Evolutionary conservation across 2,888 invertebrate species (phyloP).

Genomic region (Oligia fasciuncula): DNA sequence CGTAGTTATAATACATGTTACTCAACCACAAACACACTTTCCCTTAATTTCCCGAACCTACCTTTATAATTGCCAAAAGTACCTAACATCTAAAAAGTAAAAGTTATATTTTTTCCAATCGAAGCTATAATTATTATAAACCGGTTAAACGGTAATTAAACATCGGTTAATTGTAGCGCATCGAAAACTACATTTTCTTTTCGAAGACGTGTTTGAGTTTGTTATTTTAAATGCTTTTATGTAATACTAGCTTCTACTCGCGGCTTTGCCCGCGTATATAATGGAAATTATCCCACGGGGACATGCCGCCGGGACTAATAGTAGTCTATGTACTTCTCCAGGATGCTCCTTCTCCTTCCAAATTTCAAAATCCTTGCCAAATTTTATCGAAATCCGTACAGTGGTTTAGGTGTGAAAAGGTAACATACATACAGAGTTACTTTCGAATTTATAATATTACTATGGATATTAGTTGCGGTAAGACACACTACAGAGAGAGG

Average conservation of each 20-base stretch:
- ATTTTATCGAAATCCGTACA: no score
- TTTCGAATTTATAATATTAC: no score
- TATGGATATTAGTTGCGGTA: no score
- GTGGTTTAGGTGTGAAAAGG: no score
- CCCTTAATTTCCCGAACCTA: conserved; percentile 44
- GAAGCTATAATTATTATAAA: conserved; percentile 46
- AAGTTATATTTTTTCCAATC: conserved; percentile 54
- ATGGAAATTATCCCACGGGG: no score
- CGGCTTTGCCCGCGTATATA: not conserved
- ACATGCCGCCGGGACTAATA: no score
- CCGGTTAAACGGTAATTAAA: conserved; percentile 50
- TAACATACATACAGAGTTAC: no score
- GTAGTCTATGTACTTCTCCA: no score
- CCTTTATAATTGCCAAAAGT: conserved; percentile 51
- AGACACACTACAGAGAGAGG: no score
- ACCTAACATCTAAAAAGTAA: conserved; percentile 51
- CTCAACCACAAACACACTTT: conserved; percentile 47
- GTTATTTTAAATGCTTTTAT: conserved; percentile 17
- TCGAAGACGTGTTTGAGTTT: conserved; percentile 47
- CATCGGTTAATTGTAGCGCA: conserved; percentile 39
- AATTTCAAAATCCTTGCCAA: no score
- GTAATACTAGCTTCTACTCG: not conserved
- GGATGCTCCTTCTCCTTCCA: no score
- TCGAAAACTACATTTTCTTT: conserved; percentile 53
- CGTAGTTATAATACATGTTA: conserved; percentile 9